Evolutionary conservation across 2,113 vertebrate species (phyloP).

Genomic region (Coptodon bakossiorum): DNA sequence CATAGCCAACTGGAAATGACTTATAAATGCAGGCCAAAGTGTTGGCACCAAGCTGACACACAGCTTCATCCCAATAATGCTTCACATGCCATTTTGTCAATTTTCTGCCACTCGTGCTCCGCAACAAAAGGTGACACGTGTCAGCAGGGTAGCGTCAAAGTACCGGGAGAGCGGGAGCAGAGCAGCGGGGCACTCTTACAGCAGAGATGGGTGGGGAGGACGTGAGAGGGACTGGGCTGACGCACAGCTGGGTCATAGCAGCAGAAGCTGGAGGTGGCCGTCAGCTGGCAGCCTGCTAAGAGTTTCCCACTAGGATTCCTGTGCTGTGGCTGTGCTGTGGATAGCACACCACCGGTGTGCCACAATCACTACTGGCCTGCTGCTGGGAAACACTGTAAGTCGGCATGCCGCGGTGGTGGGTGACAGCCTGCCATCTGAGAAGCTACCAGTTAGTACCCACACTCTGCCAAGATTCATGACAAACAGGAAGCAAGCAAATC

Average conservation of each 20-base stretch:
- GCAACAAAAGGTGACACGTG: slow-evolving; percentile 8
- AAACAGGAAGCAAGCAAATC: background rate
- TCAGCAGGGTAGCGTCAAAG: background rate
- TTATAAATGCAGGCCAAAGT: background rate
- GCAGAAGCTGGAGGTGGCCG: background rate
- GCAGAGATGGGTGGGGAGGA: background rate
- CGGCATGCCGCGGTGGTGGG: background rate
- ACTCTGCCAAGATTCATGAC: background rate
- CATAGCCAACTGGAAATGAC: slow-evolving; percentile 26
- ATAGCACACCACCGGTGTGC: background rate
- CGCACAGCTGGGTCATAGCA: background rate
- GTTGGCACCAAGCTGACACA: background rate
- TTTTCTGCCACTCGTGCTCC: background rate
- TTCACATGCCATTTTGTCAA: slow-evolving; percentile 2
- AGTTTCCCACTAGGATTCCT: background rate
- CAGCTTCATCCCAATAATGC: background rate
- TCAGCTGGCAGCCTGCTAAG: background rate
- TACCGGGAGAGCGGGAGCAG: background rate
- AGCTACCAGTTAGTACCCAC: background rate
- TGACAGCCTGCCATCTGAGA: background rate
- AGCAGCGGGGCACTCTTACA: background rate
- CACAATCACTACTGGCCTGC: background rate
- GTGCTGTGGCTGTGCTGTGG: background rate
- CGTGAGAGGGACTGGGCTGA: background rate
- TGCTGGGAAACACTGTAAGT: background rate